Percentiles rank a stretch among this genome's conserved stretches.
Conservation (phyloP, 2,797 vertebrate species). For the Acipenser transmontanus region DNA sequence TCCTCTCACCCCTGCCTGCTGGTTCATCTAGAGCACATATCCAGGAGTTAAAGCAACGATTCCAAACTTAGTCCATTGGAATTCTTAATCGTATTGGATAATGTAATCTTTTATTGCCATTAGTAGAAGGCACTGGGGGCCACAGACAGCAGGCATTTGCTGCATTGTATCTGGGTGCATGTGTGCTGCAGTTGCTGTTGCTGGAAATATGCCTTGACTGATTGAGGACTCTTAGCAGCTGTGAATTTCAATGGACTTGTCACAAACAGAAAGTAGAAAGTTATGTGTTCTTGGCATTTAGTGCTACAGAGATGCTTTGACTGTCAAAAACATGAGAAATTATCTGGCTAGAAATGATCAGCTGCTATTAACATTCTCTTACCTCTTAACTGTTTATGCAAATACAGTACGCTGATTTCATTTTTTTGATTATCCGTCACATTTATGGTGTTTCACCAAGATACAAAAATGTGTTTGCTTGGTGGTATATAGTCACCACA, state of each 20-base stretch:
- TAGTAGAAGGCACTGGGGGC: slow-evolving; percentile 6
- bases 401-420: no score
- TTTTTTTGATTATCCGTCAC: no score
- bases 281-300: neutral
- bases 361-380: slow-evolving; percentile 25
- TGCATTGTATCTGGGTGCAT: slow-evolving; percentile 9
- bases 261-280: slow-evolving; percentile 2
- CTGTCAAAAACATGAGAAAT: slow-evolving; percentile 15
- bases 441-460: no score
- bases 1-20: slow-evolving; percentile 28
- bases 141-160: slow-evolving; percentile 14
- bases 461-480: no score
- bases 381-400: slow-evolving; percentile 26
- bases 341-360: slow-evolving; percentile 21
- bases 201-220: slow-evolving; percentile 25
- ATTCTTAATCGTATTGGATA: slow-evolving; percentile 13
- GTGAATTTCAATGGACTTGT: slow-evolving; percentile 3
- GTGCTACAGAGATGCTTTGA: neutral
- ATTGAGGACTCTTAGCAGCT: slow-evolving; percentile 17
- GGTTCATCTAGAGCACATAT: slow-evolving; percentile 25
- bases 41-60: slow-evolving; percentile 15
- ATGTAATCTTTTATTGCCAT: slow-evolving; percentile 25
- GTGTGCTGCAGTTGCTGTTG: slow-evolving; percentile 19
- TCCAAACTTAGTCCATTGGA: neutral
- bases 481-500: no score